Conservation (phyloP, 1,140 invertebrate species). For the Amphibalanus amphitrite region DNA sequence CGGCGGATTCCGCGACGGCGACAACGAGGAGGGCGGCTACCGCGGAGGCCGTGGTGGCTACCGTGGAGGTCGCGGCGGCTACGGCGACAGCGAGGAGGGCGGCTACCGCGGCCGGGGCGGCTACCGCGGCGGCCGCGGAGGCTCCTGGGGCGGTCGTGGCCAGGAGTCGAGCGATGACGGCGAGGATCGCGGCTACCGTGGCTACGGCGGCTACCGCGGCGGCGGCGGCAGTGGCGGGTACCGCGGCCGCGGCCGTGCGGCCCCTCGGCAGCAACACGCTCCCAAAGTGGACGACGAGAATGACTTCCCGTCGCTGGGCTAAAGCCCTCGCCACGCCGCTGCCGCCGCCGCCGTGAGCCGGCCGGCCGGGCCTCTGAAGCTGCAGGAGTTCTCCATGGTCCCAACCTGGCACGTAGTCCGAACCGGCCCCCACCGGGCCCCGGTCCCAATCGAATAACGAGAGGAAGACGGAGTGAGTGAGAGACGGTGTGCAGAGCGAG, state of each 20-base stretch:
- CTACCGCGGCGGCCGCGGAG: conserved; percentile 19
- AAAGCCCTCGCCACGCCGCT: conserved; percentile 18
- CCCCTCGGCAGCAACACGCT: conserved; percentile 41
- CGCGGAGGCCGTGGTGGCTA: conserved; percentile 10
- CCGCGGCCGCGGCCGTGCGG: conserved; percentile 16
- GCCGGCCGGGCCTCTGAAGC: too few species aligned
- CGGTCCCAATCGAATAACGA: too few species aligned
- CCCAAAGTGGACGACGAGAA: conserved; percentile 89
- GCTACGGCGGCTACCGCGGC: conserved; percentile 18
- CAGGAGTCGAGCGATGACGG: conserved; percentile 19
- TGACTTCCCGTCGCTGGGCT: conserved; percentile 81
- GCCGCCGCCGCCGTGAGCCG: too few species aligned
- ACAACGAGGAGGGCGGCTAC: conserved; percentile 24
- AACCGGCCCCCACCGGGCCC: too few species aligned
- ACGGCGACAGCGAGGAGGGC: conserved; percentile 24
- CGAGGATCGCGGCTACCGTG: too few species aligned
- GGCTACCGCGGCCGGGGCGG: too few species aligned
- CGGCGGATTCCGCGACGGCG: conserved; percentile 27
- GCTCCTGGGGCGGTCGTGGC: too few species aligned
- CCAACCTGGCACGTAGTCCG: too few species aligned
- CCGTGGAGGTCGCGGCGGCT: conserved; percentile 24
- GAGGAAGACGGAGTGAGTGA: too few species aligned
- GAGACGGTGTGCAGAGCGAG: too few species aligned
- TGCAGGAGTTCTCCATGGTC: too few species aligned
- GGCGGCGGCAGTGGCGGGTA: conserved; percentile 10